phyloP scores from a whole-genome alignment of 1,140 invertebrate species.

The Cherax quadricarinatus region DNA sequence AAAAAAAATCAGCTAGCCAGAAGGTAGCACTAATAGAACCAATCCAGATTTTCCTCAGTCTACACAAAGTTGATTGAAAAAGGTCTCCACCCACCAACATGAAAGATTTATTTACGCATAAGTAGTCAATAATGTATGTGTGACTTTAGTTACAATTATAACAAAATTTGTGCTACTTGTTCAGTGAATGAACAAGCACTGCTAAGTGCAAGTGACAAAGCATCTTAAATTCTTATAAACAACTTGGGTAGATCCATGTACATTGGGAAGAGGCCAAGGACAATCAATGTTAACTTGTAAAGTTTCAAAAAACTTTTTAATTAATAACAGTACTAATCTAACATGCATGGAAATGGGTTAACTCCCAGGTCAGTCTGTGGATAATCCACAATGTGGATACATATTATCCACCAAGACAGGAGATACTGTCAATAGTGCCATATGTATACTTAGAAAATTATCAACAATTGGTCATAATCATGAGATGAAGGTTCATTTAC shows the following conservation, averaged over 20 bases:
- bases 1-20: background rate
- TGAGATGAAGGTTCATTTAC: background rate
- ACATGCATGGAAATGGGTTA: background rate
- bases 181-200: background rate
- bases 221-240: background rate
- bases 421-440: background rate
- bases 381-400: background rate
- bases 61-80: background rate
- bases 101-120: background rate
- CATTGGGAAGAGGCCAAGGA: background rate
- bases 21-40: background rate
- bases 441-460: background rate
- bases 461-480: conserved; percentile 31
- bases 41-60: background rate
- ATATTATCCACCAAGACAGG: background rate
- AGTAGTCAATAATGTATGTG: background rate
- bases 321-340: background rate
- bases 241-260: background rate
- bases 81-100: background rate
- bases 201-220: background rate
- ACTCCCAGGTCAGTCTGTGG: background rate
- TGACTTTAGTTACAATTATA: background rate
- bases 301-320: background rate
- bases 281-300: background rate
- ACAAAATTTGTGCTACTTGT: background rate